phyloP scores from a whole-genome alignment of 2,888 invertebrate species.

The Mantis religiosa region DNA sequence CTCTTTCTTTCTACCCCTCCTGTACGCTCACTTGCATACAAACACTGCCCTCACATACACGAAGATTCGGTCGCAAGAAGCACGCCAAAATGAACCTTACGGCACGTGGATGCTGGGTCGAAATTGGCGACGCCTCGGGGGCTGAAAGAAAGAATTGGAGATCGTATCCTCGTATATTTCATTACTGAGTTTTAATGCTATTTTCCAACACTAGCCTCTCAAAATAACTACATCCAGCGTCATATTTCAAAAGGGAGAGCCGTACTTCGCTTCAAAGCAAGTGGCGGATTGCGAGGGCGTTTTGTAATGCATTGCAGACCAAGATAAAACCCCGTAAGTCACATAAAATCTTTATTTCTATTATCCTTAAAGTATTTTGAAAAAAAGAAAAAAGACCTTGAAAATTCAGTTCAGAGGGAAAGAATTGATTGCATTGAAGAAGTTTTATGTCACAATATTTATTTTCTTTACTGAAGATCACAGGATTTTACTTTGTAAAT shows the following conservation, averaged over 20 bases:
- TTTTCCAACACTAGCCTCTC: not conserved
- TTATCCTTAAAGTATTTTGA: too few relatives aligned
- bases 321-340: not conserved
- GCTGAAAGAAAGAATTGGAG: not conserved
- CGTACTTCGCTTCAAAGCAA: not conserved
- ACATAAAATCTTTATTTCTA: not conserved
- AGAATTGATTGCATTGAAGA: too few relatives aligned
- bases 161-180: not conserved
- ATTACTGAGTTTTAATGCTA: not conserved
- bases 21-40: not conserved
- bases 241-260: not conserved
- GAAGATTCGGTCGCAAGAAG: not conserved
- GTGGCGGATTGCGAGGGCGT: not conserved
- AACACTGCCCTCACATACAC: not conserved
- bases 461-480: too few relatives aligned
- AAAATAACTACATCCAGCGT: not conserved
- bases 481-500: too few relatives aligned
- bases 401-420: too few relatives aligned
- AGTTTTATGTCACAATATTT: too few relatives aligned
- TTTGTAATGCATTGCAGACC: not conserved
- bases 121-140: not conserved
- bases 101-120: not conserved
- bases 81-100: not conserved
- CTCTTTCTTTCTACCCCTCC: not conserved
- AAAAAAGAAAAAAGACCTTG: too few relatives aligned